phyloP scores from a whole-genome alignment of 1,140 invertebrate genomes.

The Nilaparvata lugens region DNA sequence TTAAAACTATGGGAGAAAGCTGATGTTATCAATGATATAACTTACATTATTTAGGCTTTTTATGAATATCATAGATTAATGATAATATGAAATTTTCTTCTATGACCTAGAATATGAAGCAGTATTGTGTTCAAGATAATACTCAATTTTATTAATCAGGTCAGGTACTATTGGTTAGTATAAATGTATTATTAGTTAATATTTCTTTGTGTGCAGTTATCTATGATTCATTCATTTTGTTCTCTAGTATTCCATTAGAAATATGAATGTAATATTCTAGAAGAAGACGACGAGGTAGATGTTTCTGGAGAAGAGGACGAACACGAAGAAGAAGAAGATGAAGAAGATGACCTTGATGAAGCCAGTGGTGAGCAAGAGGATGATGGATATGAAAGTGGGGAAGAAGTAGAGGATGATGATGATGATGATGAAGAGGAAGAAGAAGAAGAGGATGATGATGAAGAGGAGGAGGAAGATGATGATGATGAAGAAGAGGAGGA shows the following conservation, averaged over 20 bases:
- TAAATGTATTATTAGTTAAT: no score
- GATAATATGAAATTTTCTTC: no score
- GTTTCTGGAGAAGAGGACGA: slow-evolving; percentile 1
- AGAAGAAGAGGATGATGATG: slow-evolving; percentile 1
- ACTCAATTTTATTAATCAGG: no score
- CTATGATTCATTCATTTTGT: no score
- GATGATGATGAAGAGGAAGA: background rate
- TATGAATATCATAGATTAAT: no score
- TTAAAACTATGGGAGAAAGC: no score
- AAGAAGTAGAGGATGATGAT: slow-evolving; percentile 6
- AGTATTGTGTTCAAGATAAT: no score
- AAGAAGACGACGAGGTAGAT: background rate
- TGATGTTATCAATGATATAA: no score
- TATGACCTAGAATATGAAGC: no score
- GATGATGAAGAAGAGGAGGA: background rate
- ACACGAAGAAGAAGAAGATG: slow-evolving; percentile 5
- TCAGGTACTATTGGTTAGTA: no score
- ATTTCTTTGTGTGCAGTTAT: background rate
- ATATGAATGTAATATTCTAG: slow-evolving; percentile 20
- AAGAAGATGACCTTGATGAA: slow-evolving; percentile 4
- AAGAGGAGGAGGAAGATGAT: slow-evolving; percentile 2
- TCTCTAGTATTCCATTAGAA: no score
- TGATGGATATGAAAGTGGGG: slow-evolving; percentile 1
- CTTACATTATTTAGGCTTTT: no score
- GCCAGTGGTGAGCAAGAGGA: slow-evolving; percentile 4